Conservation (phyloP, 2,888 invertebrate species). For the Diaprepes abbreviatus region DNA sequence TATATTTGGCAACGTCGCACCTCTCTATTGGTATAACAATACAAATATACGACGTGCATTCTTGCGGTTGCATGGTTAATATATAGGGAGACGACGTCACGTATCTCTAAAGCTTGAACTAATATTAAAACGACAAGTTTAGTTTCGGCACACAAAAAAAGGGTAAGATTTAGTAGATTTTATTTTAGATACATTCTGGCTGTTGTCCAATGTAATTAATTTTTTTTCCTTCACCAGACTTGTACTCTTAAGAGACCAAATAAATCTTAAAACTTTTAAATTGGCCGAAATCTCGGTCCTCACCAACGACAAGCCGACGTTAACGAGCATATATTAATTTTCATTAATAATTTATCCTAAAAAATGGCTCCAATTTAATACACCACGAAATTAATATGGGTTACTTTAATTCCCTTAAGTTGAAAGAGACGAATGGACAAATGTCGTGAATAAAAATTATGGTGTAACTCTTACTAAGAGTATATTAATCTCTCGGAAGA, state of each 20-base stretch:
- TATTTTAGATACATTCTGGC: no score
- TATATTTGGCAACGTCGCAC: no score
- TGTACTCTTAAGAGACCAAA: not conserved
- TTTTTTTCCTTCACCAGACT: no score
- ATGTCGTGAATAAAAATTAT: constrained; percentile 13
- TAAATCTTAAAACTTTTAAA: constrained; percentile 4
- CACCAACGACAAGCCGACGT: not conserved
- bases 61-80: no score
- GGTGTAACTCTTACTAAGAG: constrained; percentile 10
- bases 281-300: not conserved
- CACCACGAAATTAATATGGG: constrained; percentile 5
- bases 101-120: no score
- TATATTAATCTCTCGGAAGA: constrained; percentile 6
- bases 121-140: no score
- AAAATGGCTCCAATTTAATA: constrained; percentile 4
- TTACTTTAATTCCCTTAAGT: constrained; percentile 8
- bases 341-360: constrained; percentile 9
- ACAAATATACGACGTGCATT: no score
- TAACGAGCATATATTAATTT: constrained; percentile 15
- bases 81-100: no score
- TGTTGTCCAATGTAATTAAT: no score
- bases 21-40: no score
- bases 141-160: no score
- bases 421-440: constrained; percentile 3
- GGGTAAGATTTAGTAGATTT: no score